Base-by-base conservation (phyloP, 2,113 vertebrate species). In the Scartelaos histophorus region DNA sequence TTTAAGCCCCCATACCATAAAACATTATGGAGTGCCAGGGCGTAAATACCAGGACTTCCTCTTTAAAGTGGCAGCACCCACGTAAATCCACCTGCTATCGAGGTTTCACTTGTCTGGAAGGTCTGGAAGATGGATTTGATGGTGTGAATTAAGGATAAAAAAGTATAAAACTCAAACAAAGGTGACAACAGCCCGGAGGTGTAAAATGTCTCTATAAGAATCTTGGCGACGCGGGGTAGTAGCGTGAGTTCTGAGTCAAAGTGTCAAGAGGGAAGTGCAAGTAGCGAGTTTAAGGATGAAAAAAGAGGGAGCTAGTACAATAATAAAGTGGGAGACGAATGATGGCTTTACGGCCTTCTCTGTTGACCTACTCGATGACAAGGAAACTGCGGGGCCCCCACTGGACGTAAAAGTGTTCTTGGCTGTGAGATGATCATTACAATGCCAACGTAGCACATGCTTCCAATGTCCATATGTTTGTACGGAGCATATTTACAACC, bases 41-140 rank as follows among this genome's bases (percentile, higher is more conserved):
- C 54, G 34, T 87, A 88, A 92, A 92, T 91, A 89, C 84, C 79
- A 75, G 67, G 65, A 90, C 86, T 85, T 91, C 72, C 73, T 58
- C 57, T 89, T 90, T 87, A 87, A 91, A 90, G 83, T 70, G 70
- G 38, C 61, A 80, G 81, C 84, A 74, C 73, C 49, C 75, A 80
- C 76, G 68, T 92, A 87, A 92, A 92, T 89, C 74, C 89, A 92
- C 90, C 87, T 89, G 90, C 86, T 88, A 85, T 66, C 7, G 49
- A 79, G 60, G 75, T 90, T 84, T 88, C 83, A 87, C 87, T 88
- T 90, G 87, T 56, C 49, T 21, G 61, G 19, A 43, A 57, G 70
- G 54, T 61, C 67, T 78, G 78, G 60, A 72, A 49, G 61, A 75
- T 61, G 58, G 75, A 29, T 49, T 19, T 65, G 38, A 51, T 58